Evolutionary conservation across 2,113 vertebrate species (phyloP), one percentile per base, ranked within the genome.

Genomic region (Emydocephalus ijimae): DNA sequence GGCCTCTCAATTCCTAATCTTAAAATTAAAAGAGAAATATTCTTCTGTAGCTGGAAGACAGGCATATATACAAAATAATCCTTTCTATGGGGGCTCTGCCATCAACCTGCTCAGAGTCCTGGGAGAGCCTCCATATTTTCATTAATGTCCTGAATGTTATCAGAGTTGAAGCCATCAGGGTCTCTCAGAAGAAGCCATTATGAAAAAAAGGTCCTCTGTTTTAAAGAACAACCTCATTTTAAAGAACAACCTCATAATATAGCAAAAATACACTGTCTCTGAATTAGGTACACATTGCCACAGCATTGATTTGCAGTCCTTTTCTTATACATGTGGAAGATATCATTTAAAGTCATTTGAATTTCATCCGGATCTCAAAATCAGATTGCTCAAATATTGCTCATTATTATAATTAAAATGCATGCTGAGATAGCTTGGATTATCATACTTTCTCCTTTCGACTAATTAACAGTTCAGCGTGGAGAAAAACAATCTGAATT

Each of bases 111-210:
- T 74, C 69, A 15, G 7, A 39, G 69, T 39, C 34, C 34, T 81
- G 15, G 18, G 34, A 39, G 14, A 74, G 6, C n/a, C n/a, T 34
- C 64, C n/a, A 74, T 14, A 29, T 74, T n/a, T 74, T 74, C 14
- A 74, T 74, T 74, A 34, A n/a, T 5, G 1, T 34, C 64, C 29
- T 74, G 64, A 34, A 34, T 18, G 14, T 34, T 34, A 34, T 34
- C 64, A 74, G n/a, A 34, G n/a, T 74, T 74, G 64, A 34, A 34
- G 64, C n/a, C 48, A 89, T 94, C 94, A 93, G 92, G 74, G 54
- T 94, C 88, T 92, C 95, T 1, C 8, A 74, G 87, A 87, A 90
- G 85, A 88, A 59, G 59, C 29, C 88, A 91, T 74, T 59, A 10
- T 1, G 11, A 94, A 94, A 93, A 39, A n/a, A 74, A 24, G 23